Evolutionary conservation across 1,140 invertebrate species (phyloP), one percentile per base, ranked within the genome.

Genomic region (Paraescarpia echinospica): DNA sequence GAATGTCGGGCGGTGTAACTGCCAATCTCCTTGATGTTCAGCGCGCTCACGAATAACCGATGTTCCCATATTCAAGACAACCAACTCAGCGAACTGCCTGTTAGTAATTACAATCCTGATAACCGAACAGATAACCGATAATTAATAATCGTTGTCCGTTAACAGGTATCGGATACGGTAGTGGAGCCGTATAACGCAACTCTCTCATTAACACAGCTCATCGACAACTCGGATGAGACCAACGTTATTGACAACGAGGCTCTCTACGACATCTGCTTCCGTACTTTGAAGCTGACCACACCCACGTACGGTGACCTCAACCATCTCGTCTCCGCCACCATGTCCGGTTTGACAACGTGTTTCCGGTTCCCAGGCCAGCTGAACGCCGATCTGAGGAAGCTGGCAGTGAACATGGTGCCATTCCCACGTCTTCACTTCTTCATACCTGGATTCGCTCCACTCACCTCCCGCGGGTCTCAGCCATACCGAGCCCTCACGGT

Each of bases 321-420:
- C 92, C 94, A 95, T 92, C 93, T 95, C 18, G 97, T 98, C 1
- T 98, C 97, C 0, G 94, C 98, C 97, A 94, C 97, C 0, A 97
- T 97, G 98, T 98, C 98, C 91, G 98, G 98, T 18, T 98, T 99
- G 0, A 98, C 98, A 95, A 97, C 97, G 35, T 97, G 97, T 94
- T 95, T 97, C 91, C 95, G 97, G 88, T 97, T 97, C 94, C 97
- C 97, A 33, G 97, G 97, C 90, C 97, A 97, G 94, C 93, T 97
- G 93, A 97, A 97, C 93, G 98, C 99, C 90, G 99, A 99, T 97
- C 96, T 99, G 77, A 97, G 99, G 92, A 99, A 99, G 97, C 94
- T 99, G 93, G 99, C 99, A 35, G 99, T 99, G 27, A 99, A 99
- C 96, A 99, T 99, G 98, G 99, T 99, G 88, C 99, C 98, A 92